Evolutionary conservation across 2,888 invertebrate genomes (phyloP).

Genomic region (Dryobota labecula): DNA sequence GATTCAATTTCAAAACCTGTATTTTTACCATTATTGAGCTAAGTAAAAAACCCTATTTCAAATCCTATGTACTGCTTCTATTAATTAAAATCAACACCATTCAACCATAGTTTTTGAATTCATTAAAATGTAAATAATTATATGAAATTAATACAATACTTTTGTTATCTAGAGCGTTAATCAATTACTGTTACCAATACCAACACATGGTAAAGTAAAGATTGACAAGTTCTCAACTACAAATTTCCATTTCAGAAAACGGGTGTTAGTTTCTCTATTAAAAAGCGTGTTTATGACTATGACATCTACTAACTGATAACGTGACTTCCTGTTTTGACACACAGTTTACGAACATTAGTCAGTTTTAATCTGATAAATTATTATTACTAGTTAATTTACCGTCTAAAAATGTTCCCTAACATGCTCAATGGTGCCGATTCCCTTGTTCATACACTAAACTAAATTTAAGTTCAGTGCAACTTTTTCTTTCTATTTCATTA

Average conservation of each 20-base stretch:
- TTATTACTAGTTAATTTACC: too few species aligned
- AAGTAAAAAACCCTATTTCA: too few species aligned
- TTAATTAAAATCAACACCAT: not conserved
- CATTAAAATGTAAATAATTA: not conserved
- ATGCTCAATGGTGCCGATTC: too few species aligned
- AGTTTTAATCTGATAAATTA: not conserved
- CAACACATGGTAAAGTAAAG: too few species aligned
- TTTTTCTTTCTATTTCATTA: too few species aligned
- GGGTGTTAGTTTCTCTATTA: not conserved
- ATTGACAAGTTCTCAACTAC: not conserved
- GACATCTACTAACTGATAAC: too few species aligned
- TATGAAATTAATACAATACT: not conserved
- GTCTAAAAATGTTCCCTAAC: too few species aligned
- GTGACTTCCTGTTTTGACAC: not conserved
- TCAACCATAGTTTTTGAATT: not conserved
- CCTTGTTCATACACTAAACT: too few species aligned
- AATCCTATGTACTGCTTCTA: too few species aligned
- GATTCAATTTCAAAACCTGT: too few species aligned
- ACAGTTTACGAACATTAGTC: not conserved
- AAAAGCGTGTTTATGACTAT: not conserved
- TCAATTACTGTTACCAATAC: not conserved
- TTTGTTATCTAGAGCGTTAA: not conserved
- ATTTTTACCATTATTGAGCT: too few species aligned
- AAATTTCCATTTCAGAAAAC: not conserved
- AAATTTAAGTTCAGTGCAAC: too few species aligned